Evolutionary conservation across 2,113 vertebrate genomes (phyloP).

Genomic region (Siniperca knerii): DNA sequence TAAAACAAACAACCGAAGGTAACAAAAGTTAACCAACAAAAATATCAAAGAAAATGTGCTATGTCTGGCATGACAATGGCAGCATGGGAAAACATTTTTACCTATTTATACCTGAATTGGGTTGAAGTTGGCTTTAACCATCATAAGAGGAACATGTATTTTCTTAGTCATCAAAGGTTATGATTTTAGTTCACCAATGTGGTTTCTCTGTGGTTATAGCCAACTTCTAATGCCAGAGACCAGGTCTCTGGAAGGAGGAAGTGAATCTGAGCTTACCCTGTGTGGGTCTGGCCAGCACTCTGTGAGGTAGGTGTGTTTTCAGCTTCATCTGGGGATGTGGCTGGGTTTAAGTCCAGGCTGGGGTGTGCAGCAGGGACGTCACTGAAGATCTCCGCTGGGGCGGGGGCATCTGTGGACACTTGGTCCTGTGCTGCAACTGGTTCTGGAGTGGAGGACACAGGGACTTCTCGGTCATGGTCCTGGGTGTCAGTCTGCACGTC

Average conservation of each 20-base stretch:
- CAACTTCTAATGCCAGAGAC: slow-evolving; percentile 44
- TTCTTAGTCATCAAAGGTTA: neutral
- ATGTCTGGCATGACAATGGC: slow-evolving; percentile 2
- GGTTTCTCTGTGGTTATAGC: slow-evolving; percentile 42
- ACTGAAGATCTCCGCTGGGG: slow-evolving; percentile 38
- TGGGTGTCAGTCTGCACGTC: slow-evolving; percentile 36
- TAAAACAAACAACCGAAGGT: slow-evolving; percentile 14
- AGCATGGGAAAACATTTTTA: neutral
- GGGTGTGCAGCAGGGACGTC: slow-evolving; percentile 32
- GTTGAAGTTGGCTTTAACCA: slow-evolving; percentile 60
- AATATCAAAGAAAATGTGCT: slow-evolving; percentile 30
- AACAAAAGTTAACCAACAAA: slow-evolving; percentile 47
- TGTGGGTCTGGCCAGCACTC: slow-evolving; percentile 80
- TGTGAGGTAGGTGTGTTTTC: slow-evolving; percentile 94
- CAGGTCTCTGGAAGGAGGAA: slow-evolving; percentile 26
- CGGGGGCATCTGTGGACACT: slow-evolving; percentile 47
- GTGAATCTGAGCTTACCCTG: slow-evolving; percentile 84
- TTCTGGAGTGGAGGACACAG: slow-evolving; percentile 71
- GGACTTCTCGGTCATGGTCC: slow-evolving; percentile 76
- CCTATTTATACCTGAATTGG: neutral
- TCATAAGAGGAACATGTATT: neutral
- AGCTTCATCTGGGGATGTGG: slow-evolving; percentile 63
- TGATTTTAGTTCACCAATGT: neutral
- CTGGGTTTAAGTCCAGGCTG: slow-evolving; percentile 37
- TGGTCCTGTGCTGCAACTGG: slow-evolving; percentile 54